Conservation (phyloP, 2,797 vertebrate species). For the Pterois miles region DNA sequence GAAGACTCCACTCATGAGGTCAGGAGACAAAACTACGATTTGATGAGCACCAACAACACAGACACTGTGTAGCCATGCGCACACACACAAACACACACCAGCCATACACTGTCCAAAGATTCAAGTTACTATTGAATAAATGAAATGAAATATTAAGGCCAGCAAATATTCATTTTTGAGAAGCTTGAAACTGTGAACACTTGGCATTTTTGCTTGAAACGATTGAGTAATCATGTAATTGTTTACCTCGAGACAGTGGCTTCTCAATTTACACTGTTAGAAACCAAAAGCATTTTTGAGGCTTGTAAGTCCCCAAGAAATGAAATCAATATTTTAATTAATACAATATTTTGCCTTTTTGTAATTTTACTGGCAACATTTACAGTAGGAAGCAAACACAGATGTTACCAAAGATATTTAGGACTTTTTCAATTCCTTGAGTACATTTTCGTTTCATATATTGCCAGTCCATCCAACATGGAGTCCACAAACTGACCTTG, state of each 20-base stretch:
- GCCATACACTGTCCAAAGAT: neutral
- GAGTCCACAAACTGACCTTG: neutral
- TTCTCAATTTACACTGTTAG: neutral
- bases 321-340: neutral
- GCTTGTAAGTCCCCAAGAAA: neutral
- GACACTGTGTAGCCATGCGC: neutral
- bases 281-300: neutral
- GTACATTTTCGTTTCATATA: neutral
- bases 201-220: neutral
- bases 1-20: slow-evolving; percentile 39
- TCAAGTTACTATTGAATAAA: neutral
- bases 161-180: neutral
- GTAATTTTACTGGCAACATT: neutral
- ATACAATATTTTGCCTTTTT: neutral
- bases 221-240: neutral
- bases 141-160: neutral
- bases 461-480: neutral
- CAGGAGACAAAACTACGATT: slow-evolving; percentile 38
- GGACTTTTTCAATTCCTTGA: neutral
- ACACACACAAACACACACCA: neutral
- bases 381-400: neutral
- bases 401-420: neutral
- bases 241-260: neutral
- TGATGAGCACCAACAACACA: slow-evolving; percentile 1
- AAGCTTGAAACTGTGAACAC: neutral